Evolutionary conservation across 2,888 invertebrate genomes (phyloP), one percentile per base, ranked within the genome.

Genomic region (Cryptus viduatorius): DNA sequence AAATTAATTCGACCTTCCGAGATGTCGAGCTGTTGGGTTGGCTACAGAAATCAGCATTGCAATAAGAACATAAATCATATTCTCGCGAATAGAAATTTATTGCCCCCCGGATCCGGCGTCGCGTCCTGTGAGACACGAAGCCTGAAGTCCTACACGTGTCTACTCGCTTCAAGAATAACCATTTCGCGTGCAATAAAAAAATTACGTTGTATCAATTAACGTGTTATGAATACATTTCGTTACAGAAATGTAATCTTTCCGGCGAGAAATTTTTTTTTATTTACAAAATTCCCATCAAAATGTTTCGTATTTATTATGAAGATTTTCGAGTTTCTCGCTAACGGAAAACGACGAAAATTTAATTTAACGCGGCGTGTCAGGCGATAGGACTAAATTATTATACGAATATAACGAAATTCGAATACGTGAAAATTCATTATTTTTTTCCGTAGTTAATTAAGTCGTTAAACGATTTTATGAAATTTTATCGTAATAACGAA

Each of bases 1-100:
- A 77, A 80, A 80, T 80, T n/a, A 59, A 82, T 82, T 78, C 67
- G 79, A 80, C 77, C 77, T 67, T 59, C 50, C 68, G 76, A 48
- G 29, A 19, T 59, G 24, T 59, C 37, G 59, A 4, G 29, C 10
- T 59, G 3, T 59, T 29, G 1, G 24, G 24, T 59, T 19, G 8
- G 12, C 14, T 59, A 24, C 59, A 12, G 24, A 59, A 59, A 59
- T 48, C 48, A 48, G 48, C 14, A 48, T 48, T 48, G 48, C 48
- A 48, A n/a, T 48, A 48, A 48, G 48, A 48, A 48, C 10, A 14
- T 14, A 48, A 48, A 19, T 29, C 10, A 59, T 59, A 59, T 29
- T 4, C 24, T 12, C 1, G 10, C 29, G 59, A 59, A 12, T 29
- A 29, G 29, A 29, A 29, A 59, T 59, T 59, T 59, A 19, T 59